Conservation (phyloP, 2,888 invertebrate genomes). For the Acrobasis repandana region DNA sequence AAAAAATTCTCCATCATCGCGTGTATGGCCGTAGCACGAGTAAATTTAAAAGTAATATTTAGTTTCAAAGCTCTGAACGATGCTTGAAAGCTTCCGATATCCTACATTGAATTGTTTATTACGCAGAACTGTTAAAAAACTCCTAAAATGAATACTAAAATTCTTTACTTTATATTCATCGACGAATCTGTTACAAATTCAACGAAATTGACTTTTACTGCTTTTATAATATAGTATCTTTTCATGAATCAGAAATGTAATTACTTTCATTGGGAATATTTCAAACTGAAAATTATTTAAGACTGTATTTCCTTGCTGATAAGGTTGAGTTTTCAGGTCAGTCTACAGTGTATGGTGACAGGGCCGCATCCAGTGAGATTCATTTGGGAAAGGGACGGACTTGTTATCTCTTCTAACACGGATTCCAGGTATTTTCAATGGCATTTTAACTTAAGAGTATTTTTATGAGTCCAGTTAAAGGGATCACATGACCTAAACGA, state of each 20-base stretch:
- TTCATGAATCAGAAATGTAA: conserved; percentile 42
- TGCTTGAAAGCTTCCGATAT: not conserved
- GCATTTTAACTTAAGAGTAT: not conserved
- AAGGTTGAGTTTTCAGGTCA: conserved; percentile 52
- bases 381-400: conserved; percentile 75
- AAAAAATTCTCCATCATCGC: too few relatives aligned
- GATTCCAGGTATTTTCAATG: conserved; percentile 63
- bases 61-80: not conserved
- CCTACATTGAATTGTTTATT: not conserved
- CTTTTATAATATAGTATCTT: conserved; percentile 33
- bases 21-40: not conserved
- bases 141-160: not conserved
- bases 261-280: conserved; percentile 36
- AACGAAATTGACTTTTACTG: conserved; percentile 39
- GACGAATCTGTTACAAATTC: conserved; percentile 22
- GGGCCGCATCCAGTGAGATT: conserved; percentile 72
- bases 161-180: conserved; percentile 22
- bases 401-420: conserved; percentile 72
- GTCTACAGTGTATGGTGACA: conserved; percentile 69
- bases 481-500: too few relatives aligned
- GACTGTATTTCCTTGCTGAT: conserved; percentile 26
- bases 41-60: not conserved
- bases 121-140: not conserved
- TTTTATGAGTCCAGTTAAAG: not conserved
- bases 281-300: conserved; percentile 26